Evolutionary conservation across 1,140 invertebrate species (phyloP), one percentile per base, ranked within the genome.

Genomic region (Drosophila saltans): DNA sequence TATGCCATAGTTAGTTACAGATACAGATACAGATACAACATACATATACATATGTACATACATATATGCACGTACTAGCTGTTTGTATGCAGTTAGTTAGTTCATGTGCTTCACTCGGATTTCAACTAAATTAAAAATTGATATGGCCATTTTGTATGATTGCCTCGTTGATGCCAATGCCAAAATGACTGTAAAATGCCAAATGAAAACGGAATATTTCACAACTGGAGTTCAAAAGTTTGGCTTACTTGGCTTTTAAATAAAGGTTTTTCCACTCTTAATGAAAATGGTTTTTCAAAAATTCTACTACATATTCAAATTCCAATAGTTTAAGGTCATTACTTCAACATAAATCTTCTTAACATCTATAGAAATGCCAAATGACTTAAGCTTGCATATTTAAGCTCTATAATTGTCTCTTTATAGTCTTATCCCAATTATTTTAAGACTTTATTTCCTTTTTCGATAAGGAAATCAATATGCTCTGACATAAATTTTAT

Each of bases 21-120:
- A 36, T 36, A 36, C 33, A 36, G 6, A 36, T 36, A 36, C 33
- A 52, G 3, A 43, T 4, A 43, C 11, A 43, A 52, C 21, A 8
- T 48, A 3, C 7, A 24, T 48, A 8, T 21, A 48, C 21, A 16
- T 48, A 48, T 45, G 11, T 43, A n/a, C 16, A 16, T 48, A 21
- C 21, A 21, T 48, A 9, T 9, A 2, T 36, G 28, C 6, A 36
- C 33, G 3, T 4, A 1, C 1, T 36, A 7, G 3, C 1, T 40
- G 63, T 66, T 58, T 45, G n/a, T 39, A 36, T 40, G 41, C 10
- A 33, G 28, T 43, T 64, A 28, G 48, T 56, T 57, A 81, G 82
- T 86, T 73, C 40, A 79, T 79, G 75, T 72, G 66, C 52, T 70
- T 88, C 81, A 88, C 80, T 72, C 56, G 65, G 28, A 60, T 64